Evolutionary conservation across 2,888 invertebrate species (phyloP), one percentile per base, ranked within the genome.

Genomic region (Molorchus minor): DNA sequence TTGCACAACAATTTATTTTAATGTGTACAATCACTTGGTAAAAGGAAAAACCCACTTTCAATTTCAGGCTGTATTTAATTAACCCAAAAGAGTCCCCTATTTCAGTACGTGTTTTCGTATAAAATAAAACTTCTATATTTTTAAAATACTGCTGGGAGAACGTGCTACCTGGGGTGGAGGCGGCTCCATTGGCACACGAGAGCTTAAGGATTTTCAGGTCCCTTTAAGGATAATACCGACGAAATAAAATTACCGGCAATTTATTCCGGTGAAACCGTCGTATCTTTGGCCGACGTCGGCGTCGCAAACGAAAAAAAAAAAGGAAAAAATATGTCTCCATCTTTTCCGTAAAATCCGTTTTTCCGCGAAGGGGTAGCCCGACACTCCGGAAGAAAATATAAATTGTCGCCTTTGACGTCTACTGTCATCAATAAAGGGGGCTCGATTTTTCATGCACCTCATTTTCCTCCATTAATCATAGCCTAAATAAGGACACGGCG

Each of bases 361-460:
- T 67, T 64, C 62, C 65, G 62, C 56, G 4, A 19, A 59, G 44
- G 40, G 41, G 52, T 47, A 47, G 41, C 56, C 52, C n/a, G 51
- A 35, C 60, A 62, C 62, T 56, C 64, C 58, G 66, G 68, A 67
- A 68, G 70, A 69, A 72, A 70, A 71, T 70, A 72, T 74, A 73
- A 73, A 73, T 74, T 70, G 70, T 64, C 33, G 65, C 72, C 69
- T 73, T 70, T 74, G 74, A 73, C 74, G 67, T 71, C 70, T 67
- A 65, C 73, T 72, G 70, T 73, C 75, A 72, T 75, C 73, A 73
- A 73, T 74, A 75, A 73, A 73, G 67, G 62, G 61, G 63, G 61
- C 67, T 62, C 72, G 71, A 72, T 73, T 73, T 74, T 73, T 74
- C 71, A 71, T 64, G 64, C 58, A 54, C 58, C 58, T 70, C 64